Evolutionary conservation across 2,797 vertebrate species (phyloP).

Genomic region (Percopsis omiscomaycus): DNA sequence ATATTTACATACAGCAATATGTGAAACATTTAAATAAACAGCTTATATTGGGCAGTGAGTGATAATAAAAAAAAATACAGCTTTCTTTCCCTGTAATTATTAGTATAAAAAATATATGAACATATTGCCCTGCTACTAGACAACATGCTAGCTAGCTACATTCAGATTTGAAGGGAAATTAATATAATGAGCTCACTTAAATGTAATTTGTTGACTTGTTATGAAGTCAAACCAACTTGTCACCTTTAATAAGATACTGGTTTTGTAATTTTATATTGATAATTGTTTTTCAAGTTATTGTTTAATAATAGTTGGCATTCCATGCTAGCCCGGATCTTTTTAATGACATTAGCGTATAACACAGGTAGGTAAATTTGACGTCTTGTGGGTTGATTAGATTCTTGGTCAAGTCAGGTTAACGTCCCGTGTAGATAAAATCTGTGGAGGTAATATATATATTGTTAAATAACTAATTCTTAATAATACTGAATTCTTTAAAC

Average conservation of each 20-base stretch:
- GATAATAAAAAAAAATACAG: constrained; percentile 47
- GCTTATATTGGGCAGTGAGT: constrained; percentile 56
- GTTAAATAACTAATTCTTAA: neutral
- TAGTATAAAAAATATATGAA: neutral
- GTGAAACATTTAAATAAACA: constrained; percentile 67
- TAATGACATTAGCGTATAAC: neutral
- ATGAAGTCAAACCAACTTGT: no score
- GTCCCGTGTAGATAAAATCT: constrained; percentile 69
- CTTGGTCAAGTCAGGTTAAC: constrained; percentile 26
- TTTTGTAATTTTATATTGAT: neutral
- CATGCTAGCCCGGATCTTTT: neutral
- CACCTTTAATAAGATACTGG: no score
- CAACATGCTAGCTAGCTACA: no score
- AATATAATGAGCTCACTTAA: no score
- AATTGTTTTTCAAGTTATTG: neutral
- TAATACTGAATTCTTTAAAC: no score
- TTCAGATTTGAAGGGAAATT: no score
- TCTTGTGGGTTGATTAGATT: neutral
- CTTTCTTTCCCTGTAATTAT: constrained; percentile 33
- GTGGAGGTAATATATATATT: constrained; percentile 15
- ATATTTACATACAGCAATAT: constrained; percentile 70
- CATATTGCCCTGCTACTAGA: no score
- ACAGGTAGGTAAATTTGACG: neutral
- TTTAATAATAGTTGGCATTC: neutral
- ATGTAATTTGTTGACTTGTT: no score